A percentile compares a stretch with the other conserved stretches of the same genome.
Conservation (phyloP, 2,113 vertebrate genomes). For the Murina feae region DNA sequence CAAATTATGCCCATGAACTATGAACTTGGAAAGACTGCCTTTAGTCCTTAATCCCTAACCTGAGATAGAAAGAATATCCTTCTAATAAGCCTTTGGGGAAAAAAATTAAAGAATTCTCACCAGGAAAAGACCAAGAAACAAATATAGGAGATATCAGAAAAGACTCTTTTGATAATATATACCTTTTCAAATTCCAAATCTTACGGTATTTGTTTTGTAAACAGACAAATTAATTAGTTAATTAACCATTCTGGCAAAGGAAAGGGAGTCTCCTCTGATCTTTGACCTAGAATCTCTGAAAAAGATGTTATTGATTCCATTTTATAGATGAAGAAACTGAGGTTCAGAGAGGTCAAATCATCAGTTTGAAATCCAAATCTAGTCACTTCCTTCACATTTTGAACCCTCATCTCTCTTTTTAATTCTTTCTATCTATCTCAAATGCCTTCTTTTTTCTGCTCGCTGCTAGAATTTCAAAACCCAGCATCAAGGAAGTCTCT, state of each 20-base stretch:
- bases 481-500: not conserved
- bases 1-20: not conserved
- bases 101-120: not conserved
- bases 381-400: not conserved
- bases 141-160: not conserved
- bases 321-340: not conserved
- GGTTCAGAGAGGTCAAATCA: not conserved
- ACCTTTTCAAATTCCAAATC: not conserved
- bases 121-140: not conserved
- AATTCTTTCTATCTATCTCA: not conserved
- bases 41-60: not conserved
- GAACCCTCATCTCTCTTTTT: not conserved
- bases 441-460: not conserved
- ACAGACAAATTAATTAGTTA: not conserved
- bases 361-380: not conserved
- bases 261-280: not conserved
- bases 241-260: not conserved
- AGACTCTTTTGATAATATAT: not conserved
- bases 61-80: not conserved
- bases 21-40: not conserved
- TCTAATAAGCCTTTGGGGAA: not conserved
- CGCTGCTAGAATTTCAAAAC: not conserved
- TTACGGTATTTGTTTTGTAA: not conserved
- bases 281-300: not conserved
- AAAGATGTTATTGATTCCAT: not conserved